phyloP scores from a whole-genome alignment of 2,797 vertebrate species.

The Anabacerthia variegaticeps region DNA sequence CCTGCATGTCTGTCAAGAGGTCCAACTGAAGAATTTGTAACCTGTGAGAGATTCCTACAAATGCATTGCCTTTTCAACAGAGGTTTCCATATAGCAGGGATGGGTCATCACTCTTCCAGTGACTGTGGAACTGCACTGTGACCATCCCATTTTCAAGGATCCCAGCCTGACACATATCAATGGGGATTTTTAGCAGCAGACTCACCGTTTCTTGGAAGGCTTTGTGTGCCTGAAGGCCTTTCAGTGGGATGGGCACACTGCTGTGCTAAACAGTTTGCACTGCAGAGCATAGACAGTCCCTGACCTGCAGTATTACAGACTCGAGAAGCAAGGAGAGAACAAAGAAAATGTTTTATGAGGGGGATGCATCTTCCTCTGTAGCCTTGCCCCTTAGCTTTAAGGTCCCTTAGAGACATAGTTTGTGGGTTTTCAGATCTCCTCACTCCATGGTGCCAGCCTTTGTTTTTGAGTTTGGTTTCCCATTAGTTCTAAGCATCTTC shows the following conservation, averaged over 20 bases:
- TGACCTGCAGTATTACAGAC: background rate
- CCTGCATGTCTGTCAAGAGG: background rate
- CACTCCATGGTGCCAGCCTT: background rate
- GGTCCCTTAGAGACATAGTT: background rate
- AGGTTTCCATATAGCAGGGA: background rate
- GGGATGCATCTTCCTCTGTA: background rate
- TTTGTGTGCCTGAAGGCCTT: background rate
- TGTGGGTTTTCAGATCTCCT: background rate
- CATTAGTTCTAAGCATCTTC: background rate
- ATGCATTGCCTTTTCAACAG: background rate
- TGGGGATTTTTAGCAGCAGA: background rate
- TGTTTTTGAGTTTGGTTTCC: background rate
- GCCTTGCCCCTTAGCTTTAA: background rate
- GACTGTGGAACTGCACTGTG: background rate
- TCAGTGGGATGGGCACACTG: background rate
- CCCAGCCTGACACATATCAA: background rate
- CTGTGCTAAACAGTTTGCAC: background rate
- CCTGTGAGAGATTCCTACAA: background rate
- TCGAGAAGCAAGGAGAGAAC: background rate
- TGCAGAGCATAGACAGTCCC: background rate
- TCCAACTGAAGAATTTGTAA: background rate
- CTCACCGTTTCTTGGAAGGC: background rate
- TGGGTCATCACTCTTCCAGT: background rate
- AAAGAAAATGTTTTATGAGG: background rate
- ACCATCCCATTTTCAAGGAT: background rate